Evolutionary conservation across 2,113 vertebrate genomes (phyloP).

Genomic region (Phaethon lepturus): DNA sequence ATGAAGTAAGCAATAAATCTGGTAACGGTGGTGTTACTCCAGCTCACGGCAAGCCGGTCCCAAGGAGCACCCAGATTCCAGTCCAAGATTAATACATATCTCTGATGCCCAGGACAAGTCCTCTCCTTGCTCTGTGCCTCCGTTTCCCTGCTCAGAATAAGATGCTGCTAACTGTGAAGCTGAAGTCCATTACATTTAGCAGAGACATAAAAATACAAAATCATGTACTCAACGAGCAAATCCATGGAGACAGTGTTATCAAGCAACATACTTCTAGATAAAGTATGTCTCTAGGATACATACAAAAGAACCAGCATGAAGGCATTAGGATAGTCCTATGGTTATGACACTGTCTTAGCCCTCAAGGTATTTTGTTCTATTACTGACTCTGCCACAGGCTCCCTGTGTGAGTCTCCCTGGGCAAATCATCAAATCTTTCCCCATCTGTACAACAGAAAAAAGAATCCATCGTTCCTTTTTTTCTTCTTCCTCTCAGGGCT

Average conservation of each 20-base stretch:
- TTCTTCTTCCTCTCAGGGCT: background rate
- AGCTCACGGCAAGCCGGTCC: background rate
- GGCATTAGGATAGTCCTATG: background rate
- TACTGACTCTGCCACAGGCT: background rate
- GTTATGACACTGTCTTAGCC: background rate
- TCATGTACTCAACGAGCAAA: background rate
- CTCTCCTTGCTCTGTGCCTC: background rate
- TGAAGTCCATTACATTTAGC: background rate
- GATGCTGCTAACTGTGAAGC: background rate
- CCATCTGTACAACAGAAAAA: background rate
- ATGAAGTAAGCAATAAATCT: slow-evolving; percentile 20
- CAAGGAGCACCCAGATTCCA: background rate
- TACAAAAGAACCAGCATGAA: background rate
- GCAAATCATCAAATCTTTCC: background rate
- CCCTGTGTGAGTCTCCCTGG: background rate
- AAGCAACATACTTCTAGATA: background rate
- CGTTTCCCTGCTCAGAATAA: background rate
- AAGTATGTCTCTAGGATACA: background rate
- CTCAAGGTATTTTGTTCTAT: background rate
- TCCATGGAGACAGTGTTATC: background rate
- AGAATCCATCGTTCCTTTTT: background rate
- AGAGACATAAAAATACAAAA: background rate
- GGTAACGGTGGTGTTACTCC: background rate
- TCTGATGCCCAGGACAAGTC: background rate
- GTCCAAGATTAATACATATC: background rate